These are phyloP conservation scores for Psilanteris sp. DNA, from an alignment of 1,140 invertebrate genomes.

Conservation along the genomic window DNA sequence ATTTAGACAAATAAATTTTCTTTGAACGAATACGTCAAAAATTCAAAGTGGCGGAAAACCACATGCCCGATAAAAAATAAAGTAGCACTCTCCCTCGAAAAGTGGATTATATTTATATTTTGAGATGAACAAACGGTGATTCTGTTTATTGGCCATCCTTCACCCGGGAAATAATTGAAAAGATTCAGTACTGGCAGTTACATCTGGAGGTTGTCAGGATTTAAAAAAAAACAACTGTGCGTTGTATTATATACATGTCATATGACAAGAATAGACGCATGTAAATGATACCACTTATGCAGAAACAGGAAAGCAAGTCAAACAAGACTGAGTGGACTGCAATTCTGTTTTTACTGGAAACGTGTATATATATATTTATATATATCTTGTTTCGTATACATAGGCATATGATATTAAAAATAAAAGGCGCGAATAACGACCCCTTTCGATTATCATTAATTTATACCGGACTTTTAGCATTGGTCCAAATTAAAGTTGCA, in stretches of 20 bases:
- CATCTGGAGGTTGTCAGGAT: slow-evolving; percentile 48
- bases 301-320: slow-evolving; percentile 27
- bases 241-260: slow-evolving; percentile 25
- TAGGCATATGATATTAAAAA: too few relatives aligned
- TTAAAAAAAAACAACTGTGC: slow-evolving; percentile 36
- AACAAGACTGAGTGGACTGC: slow-evolving; percentile 18
- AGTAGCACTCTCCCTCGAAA: slow-evolving; percentile 1
- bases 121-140: slow-evolving; percentile 19
- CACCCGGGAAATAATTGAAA: slow-evolving; percentile 41
- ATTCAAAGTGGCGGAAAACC: slow-evolving; percentile 21
- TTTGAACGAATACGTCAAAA: slow-evolving; percentile 28
- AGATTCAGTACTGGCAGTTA: slow-evolving; percentile 8
- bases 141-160: slow-evolving; percentile 44
- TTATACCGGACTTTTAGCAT: too few relatives aligned
- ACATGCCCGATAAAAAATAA: slow-evolving; percentile 40
- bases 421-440: too few relatives aligned
- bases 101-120: slow-evolving; percentile 47
- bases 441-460: too few relatives aligned
- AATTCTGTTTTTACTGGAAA: slow-evolving; percentile 30
- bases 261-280: slow-evolving; percentile 30
- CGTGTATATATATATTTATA: too few relatives aligned
- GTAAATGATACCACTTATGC: slow-evolving; percentile 40
- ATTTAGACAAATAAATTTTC: slow-evolving; percentile 22
- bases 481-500: too few relatives aligned
- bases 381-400: slow-evolving; percentile 18